Base-by-base conservation (phyloP, 2,113 vertebrate species). In the Ciconia boyciana region DNA sequence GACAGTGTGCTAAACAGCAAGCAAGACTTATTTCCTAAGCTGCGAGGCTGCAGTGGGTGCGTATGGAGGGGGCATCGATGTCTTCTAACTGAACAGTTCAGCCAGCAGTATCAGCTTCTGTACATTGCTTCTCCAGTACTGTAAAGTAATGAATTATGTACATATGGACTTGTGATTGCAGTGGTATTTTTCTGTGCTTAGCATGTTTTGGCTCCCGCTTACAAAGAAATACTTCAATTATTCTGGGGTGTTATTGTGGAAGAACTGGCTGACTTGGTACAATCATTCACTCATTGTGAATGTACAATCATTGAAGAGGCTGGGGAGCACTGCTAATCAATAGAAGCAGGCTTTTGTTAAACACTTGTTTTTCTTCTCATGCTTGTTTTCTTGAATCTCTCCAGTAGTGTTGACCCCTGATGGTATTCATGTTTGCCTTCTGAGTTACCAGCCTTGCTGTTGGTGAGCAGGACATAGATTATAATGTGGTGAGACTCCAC, bases 231-330 rank as follows among this genome's bases (percentile, higher is more conserved):
- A 55, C 36, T 76, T 93, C n/a, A 69, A 0, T 92, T 88, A 36
- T 79, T 80, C 88, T 68, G 36, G 57, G 49, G 10, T 87, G 43
- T 78, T 68, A 48, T 4, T 85, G 54, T 86, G 82, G 85, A 79
- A 76, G 70, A 94, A 90, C 66, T 85, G 85, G 66, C 75, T 96
- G 92, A 86, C 78, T 90, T 93, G 26, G 44, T 87, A 34, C 70
- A 90, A 39, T 94, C 88, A 25, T 95, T 93, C 74, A 75, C 57
- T 89, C 87, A 8, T 21, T 85, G 75, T 94, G 83, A 89, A 52
- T 32, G 11, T 60, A 24, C 62, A 80, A 2, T 76, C 66, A 26
- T 44, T 80, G 83, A 69, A 72, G 75, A 93, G 83, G 31, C 61
- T 72, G 90, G 52, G 68, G 52, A 85, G n/a, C 0, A 0, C 61